Evolutionary conservation across 2,888 invertebrate species (phyloP), one percentile per base, ranked within the genome.

Genomic region (Gymnocheta viridis): DNA sequence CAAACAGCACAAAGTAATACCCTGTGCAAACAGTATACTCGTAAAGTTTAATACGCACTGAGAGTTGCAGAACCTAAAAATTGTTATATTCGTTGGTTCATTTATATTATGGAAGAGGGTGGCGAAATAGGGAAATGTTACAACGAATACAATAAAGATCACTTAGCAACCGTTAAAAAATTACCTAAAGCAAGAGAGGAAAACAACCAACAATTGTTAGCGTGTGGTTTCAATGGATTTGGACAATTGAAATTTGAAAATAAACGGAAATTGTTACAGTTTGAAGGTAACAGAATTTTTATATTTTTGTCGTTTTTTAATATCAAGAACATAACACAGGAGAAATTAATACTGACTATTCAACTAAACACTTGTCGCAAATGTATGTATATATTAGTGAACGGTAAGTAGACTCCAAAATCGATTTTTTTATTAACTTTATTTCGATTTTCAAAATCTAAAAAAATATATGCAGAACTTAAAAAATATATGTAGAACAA

Each of bases 161-260:
- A 73, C 84, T 77, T 84, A 84, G 84, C 84, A 84, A 84, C 83
- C 62, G 19, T 22, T n/a, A 17, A 56, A 19, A 9, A 49, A 54
- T 67, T 60, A 51, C 9, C 27, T 22, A 70, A 83, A 69, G 74
- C 49, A 70, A 64, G 27, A 17, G 29, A 44, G 47, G 9, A 69
- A 73, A 62, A 76, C 70, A 80, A 86, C 88, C 88, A 86, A 88
- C 51, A 60, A 73, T 82, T 54, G 62, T 19, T 81, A 19, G 77
- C 22, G 19, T 79, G 89, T 87, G 92, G 92, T 62, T 92, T 91
- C 86, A 92, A 92, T 88, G 91, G 89, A 73, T 91, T 92, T 86
- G 88, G 88, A 14, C 92, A 92, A 78, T 90, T 91, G 85, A 88
- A 86, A 80, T 82, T 69, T 62, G 82, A 85, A 86, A 86, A 86